Conservation (phyloP, 2,797 vertebrate genomes). For the Thaleichthys pacificus region DNA sequence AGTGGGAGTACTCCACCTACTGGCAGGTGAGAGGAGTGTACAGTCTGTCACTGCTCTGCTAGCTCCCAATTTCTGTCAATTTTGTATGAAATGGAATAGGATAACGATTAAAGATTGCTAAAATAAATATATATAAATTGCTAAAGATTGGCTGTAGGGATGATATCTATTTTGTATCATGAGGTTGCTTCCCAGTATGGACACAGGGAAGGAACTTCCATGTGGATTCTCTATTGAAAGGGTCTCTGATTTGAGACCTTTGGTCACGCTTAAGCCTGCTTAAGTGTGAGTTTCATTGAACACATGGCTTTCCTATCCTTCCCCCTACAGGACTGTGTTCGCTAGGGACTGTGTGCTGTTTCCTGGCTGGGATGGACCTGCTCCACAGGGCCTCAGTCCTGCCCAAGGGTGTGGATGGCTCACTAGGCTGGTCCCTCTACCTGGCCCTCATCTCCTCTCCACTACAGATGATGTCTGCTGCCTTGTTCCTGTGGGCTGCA, state of each 20-base stretch:
- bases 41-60: not conserved
- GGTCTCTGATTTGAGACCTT: not conserved
- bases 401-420: conserved; percentile 74
- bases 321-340: conserved; percentile 83
- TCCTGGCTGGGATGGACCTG: conserved; percentile 84
- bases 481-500: conserved; percentile 94
- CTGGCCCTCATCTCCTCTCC: conserved; percentile 92
- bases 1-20: conserved; percentile 88
- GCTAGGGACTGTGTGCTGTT: conserved; percentile 89
- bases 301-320: not conserved
- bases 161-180: not conserved
- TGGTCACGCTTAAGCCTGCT: not conserved
- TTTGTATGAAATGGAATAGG: not conserved
- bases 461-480: conserved; percentile 94
- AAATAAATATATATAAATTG: too few relatives aligned
- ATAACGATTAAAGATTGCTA: too few relatives aligned
- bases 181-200: not conserved
- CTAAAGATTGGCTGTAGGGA: not conserved
- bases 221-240: too few relatives aligned
- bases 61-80: not conserved
- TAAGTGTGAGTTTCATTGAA: not conserved
- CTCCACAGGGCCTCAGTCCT: conserved; percentile 71
- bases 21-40: conserved; percentile 80
- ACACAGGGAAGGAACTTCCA: too few relatives aligned
- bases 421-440: conserved; percentile 96